These are phyloP conservation scores for Scaptomyza hsui DNA, from an alignment of 1,140 invertebrate genomes.

Conservation along the genomic window DNA sequence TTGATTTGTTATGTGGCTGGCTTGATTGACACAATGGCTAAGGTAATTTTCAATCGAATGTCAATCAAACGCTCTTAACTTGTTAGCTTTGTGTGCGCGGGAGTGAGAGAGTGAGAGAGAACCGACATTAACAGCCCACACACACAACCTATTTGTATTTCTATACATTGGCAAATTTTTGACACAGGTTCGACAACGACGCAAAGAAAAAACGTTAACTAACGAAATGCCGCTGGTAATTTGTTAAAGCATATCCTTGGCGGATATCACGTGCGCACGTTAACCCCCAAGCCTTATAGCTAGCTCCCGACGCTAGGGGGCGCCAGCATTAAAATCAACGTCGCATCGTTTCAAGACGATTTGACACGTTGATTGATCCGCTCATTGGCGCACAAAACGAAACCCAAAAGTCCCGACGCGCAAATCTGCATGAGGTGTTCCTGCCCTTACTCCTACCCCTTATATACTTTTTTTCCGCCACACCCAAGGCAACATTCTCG, in stretches of 20 bases:
- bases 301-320: slow-evolving; percentile 16
- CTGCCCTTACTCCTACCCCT: neutral
- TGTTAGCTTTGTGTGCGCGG: slow-evolving; percentile 35
- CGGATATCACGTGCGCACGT: slow-evolving; percentile 72
- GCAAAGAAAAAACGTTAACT: slow-evolving; percentile 57
- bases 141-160: slow-evolving; percentile 31
- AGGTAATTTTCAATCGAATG: slow-evolving; percentile 77
- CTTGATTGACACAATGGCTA: slow-evolving; percentile 75
- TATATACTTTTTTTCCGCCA: neutral
- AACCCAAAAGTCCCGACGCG: slow-evolving; percentile 47
- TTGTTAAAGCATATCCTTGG: slow-evolving; percentile 71
- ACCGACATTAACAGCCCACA: neutral
- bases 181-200: slow-evolving; percentile 43
- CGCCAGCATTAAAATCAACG: slow-evolving; percentile 53
- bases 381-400: slow-evolving; percentile 76
- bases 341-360: slow-evolving; percentile 68
- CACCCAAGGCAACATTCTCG: slow-evolving; percentile 24
- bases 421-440: slow-evolving; percentile 51
- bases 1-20: slow-evolving; percentile 48
- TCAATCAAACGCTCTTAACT: slow-evolving; percentile 72
- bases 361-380: slow-evolving; percentile 79
- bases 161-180: slow-evolving; percentile 51
- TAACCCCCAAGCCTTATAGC: slow-evolving; percentile 8
- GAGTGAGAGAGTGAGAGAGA: neutral
- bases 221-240: slow-evolving; percentile 71